Conservation (phyloP, 2,797 vertebrate species). For the Micromesistius poutassou region DNA sequence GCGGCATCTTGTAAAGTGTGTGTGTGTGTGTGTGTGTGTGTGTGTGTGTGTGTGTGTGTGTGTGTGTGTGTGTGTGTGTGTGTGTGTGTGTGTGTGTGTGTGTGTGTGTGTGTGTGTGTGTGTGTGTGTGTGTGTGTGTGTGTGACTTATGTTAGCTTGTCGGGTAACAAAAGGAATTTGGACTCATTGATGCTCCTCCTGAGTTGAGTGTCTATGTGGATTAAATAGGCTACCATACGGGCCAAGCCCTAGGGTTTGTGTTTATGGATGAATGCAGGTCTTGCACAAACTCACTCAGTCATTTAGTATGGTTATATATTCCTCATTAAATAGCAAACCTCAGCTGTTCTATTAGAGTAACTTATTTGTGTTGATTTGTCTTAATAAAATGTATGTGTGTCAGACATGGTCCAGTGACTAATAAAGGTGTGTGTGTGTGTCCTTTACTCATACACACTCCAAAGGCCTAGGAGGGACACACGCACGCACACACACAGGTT, state of each 20-base stretch:
- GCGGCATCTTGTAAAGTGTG: constrained; percentile 24
- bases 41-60: background rate
- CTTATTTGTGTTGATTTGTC: too few species aligned
- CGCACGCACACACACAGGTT: background rate
- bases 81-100: constrained; percentile 8
- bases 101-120: constrained; percentile 15
- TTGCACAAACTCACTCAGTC: too few species aligned
- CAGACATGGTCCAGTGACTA: constrained; percentile 35
- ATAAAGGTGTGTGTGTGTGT: constrained; percentile 34
- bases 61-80: constrained; percentile 16
- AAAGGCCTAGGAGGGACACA: background rate
- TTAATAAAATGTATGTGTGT: background rate
- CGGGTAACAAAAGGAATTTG: too few species aligned
- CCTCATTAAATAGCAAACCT: background rate
- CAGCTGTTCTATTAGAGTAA: background rate
- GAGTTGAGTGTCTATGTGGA: background rate
- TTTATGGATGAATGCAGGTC: background rate
- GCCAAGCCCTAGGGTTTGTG: background rate
- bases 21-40: too few species aligned
- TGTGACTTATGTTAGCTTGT: background rate
- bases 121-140: too few species aligned
- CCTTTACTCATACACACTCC: background rate
- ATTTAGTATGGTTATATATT: background rate
- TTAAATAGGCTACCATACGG: background rate
- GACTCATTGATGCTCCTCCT: background rate